Conservation (phyloP, 2,888 invertebrate genomes). For the Conchocele bisecta region DNA sequence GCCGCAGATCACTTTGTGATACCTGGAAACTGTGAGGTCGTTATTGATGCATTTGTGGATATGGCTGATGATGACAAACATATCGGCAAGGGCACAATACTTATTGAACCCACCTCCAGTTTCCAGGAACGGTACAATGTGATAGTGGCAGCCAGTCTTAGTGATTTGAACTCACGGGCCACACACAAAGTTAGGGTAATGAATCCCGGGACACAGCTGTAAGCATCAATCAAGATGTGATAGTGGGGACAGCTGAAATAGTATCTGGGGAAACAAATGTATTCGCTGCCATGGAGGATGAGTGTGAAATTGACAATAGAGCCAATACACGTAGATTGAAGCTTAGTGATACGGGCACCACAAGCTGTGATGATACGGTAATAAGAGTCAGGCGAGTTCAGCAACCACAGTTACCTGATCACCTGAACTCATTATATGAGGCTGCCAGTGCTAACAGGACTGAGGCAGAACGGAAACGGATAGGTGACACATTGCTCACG, state of each 20-base stretch:
- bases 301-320: neutral
- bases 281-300: neutral
- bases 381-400: neutral
- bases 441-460: neutral
- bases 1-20: constrained; percentile 4
- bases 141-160: constrained; percentile 28
- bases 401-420: neutral
- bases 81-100: neutral
- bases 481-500: constrained; percentile 14
- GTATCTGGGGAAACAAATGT: neutral
- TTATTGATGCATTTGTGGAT: constrained; percentile 7
- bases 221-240: constrained; percentile 13
- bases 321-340: neutral
- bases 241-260: constrained; percentile 30
- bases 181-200: constrained; percentile 32
- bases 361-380: neutral
- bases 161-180: constrained; percentile 9
- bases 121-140: constrained; percentile 23
- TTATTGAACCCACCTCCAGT: constrained; percentile 26
- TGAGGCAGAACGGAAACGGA: constrained; percentile 1
- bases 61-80: neutral
- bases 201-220: constrained; percentile 22
- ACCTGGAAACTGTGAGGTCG: constrained; percentile 3
- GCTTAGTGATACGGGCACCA: constrained; percentile 7
- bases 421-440: constrained; percentile 17